A percentile compares a stretch with the other conserved stretches of the same genome.
Conservation (phyloP, 2,888 invertebrate species). For the Xiphydria camelus region DNA sequence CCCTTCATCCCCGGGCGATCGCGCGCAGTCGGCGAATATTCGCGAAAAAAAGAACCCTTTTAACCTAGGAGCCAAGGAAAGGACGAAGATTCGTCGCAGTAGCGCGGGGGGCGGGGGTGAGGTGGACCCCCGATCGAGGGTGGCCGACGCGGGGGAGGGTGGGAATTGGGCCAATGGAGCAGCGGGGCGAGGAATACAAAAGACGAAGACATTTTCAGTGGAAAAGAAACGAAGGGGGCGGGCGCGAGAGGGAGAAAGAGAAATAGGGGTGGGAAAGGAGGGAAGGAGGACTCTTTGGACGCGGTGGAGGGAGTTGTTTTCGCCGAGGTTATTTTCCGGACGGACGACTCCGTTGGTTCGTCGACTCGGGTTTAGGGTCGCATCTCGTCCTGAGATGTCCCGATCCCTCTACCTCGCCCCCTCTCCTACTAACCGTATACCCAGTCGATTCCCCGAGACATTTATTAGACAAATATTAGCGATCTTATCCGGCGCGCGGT, state of each 20-base stretch:
- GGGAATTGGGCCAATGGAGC: slow-evolving; percentile 38
- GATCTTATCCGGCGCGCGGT: slow-evolving; percentile 25
- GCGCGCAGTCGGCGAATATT: slow-evolving; percentile 19
- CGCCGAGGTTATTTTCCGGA: slow-evolving; percentile 53
- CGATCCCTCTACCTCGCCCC: neutral
- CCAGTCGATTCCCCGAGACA: slow-evolving; percentile 28
- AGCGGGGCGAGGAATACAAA: slow-evolving; percentile 10
- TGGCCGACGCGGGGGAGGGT: slow-evolving; percentile 7
- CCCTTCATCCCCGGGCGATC: too few relatives aligned
- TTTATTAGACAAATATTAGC: slow-evolving; percentile 46
- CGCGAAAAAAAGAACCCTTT: slow-evolving; percentile 21
- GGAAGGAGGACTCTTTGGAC: slow-evolving; percentile 14
- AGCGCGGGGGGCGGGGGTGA: neutral
- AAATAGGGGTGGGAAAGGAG: slow-evolving; percentile 11
- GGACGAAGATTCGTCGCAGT: too few relatives aligned
- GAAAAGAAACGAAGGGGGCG: neutral
- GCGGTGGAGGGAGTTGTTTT: slow-evolving; percentile 39
- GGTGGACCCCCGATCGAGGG: neutral
- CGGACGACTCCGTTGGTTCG: slow-evolving; percentile 37
- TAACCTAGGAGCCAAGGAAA: slow-evolving; percentile 14
- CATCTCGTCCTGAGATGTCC: neutral
- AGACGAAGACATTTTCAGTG: neutral
- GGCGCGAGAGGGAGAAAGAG: slow-evolving; percentile 7
- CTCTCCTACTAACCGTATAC: slow-evolving; percentile 14
- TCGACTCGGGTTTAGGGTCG: slow-evolving; percentile 2